Evolutionary conservation across 2,797 vertebrate species (phyloP).

Genomic region (Acipenser ruthenus): DNA sequence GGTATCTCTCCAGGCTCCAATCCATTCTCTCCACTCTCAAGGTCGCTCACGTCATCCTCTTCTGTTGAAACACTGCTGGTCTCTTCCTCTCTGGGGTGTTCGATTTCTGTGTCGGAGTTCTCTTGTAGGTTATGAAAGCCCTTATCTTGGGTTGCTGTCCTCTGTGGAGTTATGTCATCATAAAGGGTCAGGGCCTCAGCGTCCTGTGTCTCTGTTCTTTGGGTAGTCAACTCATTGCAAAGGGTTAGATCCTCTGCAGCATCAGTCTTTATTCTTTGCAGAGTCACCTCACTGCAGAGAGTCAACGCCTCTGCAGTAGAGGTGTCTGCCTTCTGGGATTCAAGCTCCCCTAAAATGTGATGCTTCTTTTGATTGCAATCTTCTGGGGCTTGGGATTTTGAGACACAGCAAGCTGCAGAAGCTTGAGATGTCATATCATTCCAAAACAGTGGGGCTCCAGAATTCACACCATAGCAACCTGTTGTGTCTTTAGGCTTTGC

Average conservation of each 20-base stretch:
- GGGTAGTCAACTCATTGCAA: too few relatives aligned
- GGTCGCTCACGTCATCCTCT: slow-evolving; percentile 50
- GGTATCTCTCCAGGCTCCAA: slow-evolving; percentile 69
- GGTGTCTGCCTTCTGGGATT: slow-evolving; percentile 28
- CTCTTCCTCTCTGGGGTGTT: slow-evolving; percentile 31
- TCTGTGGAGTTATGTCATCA: background rate
- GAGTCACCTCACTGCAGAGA: slow-evolving; percentile 40
- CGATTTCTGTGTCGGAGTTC: slow-evolving; percentile 40
- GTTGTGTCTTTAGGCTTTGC: background rate
- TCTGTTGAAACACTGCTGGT: slow-evolving; percentile 46
- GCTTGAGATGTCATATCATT: slow-evolving; percentile 35
- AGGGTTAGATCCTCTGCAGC: too few relatives aligned
- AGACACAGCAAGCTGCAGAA: background rate
- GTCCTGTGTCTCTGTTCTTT: slow-evolving; percentile 16
- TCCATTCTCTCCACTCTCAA: slow-evolving; percentile 50
- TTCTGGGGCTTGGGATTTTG: background rate
- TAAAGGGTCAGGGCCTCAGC: slow-evolving; percentile 6
- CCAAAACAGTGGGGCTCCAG: slow-evolving; percentile 59
- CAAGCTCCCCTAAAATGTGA: slow-evolving; percentile 30
- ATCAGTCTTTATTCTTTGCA: slow-evolving; percentile 24
- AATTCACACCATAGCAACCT: slow-evolving; percentile 34
- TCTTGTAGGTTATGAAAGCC: background rate
- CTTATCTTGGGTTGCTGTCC: background rate
- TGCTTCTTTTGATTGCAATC: slow-evolving; percentile 15
- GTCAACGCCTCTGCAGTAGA: slow-evolving; percentile 34